Conservation (phyloP, 2,888 invertebrate genomes). For the Melanophora roralis region DNA sequence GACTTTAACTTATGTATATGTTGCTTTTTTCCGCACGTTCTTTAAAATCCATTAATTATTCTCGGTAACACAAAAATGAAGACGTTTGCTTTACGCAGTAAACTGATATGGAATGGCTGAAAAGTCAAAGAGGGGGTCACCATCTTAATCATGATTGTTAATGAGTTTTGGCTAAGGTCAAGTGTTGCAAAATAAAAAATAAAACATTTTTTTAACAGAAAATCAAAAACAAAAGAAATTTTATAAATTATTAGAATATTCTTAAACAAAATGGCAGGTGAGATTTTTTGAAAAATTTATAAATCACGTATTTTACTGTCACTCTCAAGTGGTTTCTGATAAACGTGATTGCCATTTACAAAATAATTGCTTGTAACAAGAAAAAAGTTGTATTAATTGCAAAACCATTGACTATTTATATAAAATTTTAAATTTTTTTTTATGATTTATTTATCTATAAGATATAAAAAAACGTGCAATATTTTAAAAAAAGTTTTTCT, state of each 20-base stretch:
- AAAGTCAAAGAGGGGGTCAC: neutral
- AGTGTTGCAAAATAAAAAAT: constrained; percentile 34
- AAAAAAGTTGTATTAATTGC: constrained; percentile 23
- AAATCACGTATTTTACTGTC: constrained; percentile 51
- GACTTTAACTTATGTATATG: neutral
- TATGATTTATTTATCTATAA: too few relatives aligned
- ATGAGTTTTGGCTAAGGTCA: constrained; percentile 59
- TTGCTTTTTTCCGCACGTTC: constrained; percentile 65
- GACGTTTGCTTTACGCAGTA: constrained; percentile 29
- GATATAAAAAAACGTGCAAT: too few relatives aligned
- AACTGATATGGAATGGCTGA: neutral
- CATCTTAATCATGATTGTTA: constrained; percentile 61
- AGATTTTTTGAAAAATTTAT: constrained; percentile 42
- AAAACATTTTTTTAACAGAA: constrained; percentile 29
- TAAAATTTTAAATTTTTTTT: too few relatives aligned
- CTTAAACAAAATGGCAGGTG: constrained; percentile 21
- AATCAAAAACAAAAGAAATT: neutral
- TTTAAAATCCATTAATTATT: constrained; percentile 75
- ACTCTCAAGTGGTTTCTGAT: constrained; percentile 57
- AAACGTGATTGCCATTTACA: constrained; percentile 57
- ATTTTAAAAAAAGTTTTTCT: too few relatives aligned
- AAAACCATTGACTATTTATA: neutral
- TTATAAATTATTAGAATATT: constrained; percentile 26
- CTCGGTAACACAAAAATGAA: constrained; percentile 62
- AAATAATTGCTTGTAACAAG: constrained; percentile 26